A percentile compares a stretch with the other conserved stretches of the same genome.
phyloP scores from a whole-genome alignment of 2,888 invertebrate species.

The Trissolcus japonicus region DNA sequence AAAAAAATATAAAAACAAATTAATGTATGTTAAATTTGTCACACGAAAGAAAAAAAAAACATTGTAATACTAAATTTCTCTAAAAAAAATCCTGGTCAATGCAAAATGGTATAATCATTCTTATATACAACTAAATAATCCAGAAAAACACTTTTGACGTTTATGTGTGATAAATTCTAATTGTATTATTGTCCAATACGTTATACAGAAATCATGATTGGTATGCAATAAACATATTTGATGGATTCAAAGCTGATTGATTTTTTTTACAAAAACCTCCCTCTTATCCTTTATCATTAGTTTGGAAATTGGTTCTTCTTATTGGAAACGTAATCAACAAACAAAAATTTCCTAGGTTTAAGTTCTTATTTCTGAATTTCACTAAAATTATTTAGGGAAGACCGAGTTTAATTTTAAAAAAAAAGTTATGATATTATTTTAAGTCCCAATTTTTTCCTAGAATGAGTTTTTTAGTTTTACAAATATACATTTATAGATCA shows the following conservation, averaged over 20 bases:
- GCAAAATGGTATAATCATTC: constrained; percentile 29
- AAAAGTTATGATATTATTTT: no score
- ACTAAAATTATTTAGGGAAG: no score
- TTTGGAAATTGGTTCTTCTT: not conserved
- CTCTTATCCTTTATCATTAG: not conserved
- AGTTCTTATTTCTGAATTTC: no score
- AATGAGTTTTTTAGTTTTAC: no score
- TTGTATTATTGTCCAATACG: constrained; percentile 43
- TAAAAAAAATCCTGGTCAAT: constrained; percentile 10
- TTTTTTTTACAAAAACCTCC: no score
- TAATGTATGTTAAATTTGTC: constrained; percentile 45
- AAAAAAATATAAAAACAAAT: constrained; percentile 18
- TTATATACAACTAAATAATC: constrained; percentile 26
- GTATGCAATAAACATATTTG: constrained; percentile 53
- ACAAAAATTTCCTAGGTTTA: no score
- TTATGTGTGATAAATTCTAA: constrained; percentile 49
- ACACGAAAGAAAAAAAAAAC: constrained; percentile 11
- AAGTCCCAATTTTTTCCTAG: no score
- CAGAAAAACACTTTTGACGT: constrained; percentile 37
- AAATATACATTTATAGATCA: no score
- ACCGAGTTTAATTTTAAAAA: no score
- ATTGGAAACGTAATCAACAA: no score
- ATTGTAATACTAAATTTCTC: constrained; percentile 25
- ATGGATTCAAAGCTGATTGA: constrained; percentile 36
- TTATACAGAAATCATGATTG: constrained; percentile 49